Evolutionary conservation across 2,888 invertebrate species (phyloP), one percentile per base, ranked within the genome.

Genomic region (Amblyjoppa fuscipennis): DNA sequence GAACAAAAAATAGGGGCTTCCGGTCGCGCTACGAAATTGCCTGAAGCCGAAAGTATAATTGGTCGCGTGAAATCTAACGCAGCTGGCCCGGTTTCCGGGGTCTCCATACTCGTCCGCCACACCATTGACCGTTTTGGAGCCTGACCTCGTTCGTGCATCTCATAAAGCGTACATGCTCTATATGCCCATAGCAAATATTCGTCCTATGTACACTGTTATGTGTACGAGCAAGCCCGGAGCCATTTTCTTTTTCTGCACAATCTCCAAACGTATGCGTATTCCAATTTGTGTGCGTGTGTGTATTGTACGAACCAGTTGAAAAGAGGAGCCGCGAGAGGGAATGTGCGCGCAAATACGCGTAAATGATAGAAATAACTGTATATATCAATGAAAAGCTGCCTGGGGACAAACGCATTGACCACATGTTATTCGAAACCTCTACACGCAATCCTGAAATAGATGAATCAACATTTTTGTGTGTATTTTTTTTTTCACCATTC

Each of bases 11-110:
- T 70, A 69, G 64, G 61, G 45, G 77, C 53, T 74, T 69, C 53
- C 64, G 53, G 79, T 82, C 84, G 73, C 69, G 64, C 38, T 61
- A 16, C 56, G 56, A 73, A 85, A 85, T 80, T 77, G 82, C 59
- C 75, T 71, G 79, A 82, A 85, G 85, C 83, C 74, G 77, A 84
- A 81, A 81, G 85, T 85, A 83, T 87, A 87, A 87, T 87, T 85
- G 83, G 75, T 83, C 75, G 75, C 87, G 83, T 85, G 84, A 70
- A 83, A 81, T 81, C 87, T 81, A 83, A 83, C 78, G 83, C 87
- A 87, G 83, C 83, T 87, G 85, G 68, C 59, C 45, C 73, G 59
- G 81, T 81, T 68, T 71, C 61, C 68, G 41, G 11, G 41, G 11
- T 45, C 34, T 51, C n/a, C 78, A 25, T 71, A 78, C 81, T 49